Conservation (phyloP, 2,113 vertebrate species). For the Silurus asotus region DNA sequence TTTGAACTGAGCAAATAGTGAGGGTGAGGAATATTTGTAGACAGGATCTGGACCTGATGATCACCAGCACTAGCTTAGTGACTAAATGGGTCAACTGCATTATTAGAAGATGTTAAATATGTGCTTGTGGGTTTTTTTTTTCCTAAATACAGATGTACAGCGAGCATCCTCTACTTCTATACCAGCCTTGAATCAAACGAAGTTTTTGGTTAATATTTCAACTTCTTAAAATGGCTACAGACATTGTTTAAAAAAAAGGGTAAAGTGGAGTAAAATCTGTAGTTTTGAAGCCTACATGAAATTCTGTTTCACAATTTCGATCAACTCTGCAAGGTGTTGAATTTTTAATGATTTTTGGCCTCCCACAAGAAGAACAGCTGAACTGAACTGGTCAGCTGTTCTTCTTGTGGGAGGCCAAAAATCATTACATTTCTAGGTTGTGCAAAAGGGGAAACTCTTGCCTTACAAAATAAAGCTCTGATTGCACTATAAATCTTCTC, state of each 20-base stretch:
- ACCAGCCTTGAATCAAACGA: neutral
- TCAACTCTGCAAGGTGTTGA: neutral
- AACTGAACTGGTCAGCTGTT: neutral
- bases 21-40: neutral
- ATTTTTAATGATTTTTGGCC: constrained; percentile 19
- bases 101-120: too few relatives aligned
- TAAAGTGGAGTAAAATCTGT: neutral
- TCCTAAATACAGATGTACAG: too few relatives aligned
- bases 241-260: neutral
- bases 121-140: too few relatives aligned
- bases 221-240: neutral
- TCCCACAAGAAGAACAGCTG: neutral
- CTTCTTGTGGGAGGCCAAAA: neutral
- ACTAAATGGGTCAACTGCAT: too few relatives aligned
- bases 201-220: neutral
- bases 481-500: neutral
- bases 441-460: neutral
- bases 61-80: neutral
- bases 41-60: neutral
- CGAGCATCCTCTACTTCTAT: neutral
- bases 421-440: neutral
- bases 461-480: neutral
- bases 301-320: neutral
- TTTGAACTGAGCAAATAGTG: neutral
- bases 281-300: neutral